Evolutionary conservation across 2,797 vertebrate species (phyloP).

Genomic region (Molossus alvarezi): DNA sequence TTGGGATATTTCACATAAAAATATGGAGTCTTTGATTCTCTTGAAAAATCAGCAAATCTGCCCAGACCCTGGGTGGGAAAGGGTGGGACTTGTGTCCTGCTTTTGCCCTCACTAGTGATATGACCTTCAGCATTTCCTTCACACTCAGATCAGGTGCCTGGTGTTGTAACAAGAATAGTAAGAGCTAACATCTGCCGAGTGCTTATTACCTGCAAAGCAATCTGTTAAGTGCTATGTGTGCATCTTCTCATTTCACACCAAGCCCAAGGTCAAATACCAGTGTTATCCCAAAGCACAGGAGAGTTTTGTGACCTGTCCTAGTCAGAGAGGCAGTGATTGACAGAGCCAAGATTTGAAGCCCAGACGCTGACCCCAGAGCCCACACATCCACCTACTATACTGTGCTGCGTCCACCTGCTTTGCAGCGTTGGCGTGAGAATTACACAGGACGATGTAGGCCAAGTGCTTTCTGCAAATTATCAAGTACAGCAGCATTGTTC

Average conservation of each 20-base stretch:
- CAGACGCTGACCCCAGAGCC: background rate
- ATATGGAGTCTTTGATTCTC: constrained; percentile 46
- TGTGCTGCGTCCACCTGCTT: rapidly evolving
- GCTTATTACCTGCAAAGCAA: background rate
- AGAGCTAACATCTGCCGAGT: background rate
- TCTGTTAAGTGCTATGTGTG: background rate
- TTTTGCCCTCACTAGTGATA: background rate
- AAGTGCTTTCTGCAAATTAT: background rate
- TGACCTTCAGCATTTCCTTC: background rate
- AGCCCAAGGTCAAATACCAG: background rate
- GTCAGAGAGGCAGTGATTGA: background rate
- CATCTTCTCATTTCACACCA: background rate
- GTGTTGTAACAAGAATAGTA: background rate
- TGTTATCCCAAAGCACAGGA: background rate
- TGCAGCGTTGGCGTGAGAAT: rapidly evolving
- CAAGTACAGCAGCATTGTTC: background rate
- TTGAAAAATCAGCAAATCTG: constrained; percentile 46
- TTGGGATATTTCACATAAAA: constrained; percentile 53
- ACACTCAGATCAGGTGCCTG: background rate
- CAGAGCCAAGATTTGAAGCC: background rate
- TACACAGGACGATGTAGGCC: background rate
- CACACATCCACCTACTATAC: background rate
- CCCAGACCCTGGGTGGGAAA: background rate
- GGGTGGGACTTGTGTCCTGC: background rate
- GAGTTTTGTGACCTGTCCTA: background rate